Evolutionary conservation across 2,888 invertebrate species (phyloP), one percentile per base, ranked within the genome.

Genomic region (Drosophila ezoana): DNA sequence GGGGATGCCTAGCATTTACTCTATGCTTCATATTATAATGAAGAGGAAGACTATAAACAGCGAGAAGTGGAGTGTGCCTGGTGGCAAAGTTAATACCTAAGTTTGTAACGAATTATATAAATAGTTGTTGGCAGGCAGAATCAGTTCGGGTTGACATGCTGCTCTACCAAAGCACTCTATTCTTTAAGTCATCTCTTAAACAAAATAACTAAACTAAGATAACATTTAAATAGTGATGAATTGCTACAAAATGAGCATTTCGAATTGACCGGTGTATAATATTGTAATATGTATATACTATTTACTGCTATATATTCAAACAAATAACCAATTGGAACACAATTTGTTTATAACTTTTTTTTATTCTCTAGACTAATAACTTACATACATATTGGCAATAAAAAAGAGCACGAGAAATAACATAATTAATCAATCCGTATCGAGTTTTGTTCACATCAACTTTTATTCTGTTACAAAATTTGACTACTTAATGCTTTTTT

Each of bases 1-100:
- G 87, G 89, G 64, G 89, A 88, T 73, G 87, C 79, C 81, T 88
- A 90, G 89, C 87, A 88, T 79, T 85, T 89, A 77, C 76, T 80
- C 59, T 89, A 74, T 64, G 62, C 79, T 81, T 77, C 85, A 71
- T 73, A 65, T 49, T 69, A 68, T 38, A 65, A 82, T 65, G 80
- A 76, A 45, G 72, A 68, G 48, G 67, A 79, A 63, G 58, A 68
- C 53, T 67, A 78, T 52, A 68, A 78, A 61, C 80, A 67, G 72
- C 79, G 65, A 41, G 72, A 68, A 47, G 67, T 75, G 58, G 78
- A 81, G 81, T 83, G 65, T 70, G 81, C 79, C 72, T 83, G 83
- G 83, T 88, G 87, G 89, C 72, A 81, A 72, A 84, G 78, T 68
- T 69, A 74, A 82, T 81, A 75, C 56, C 57, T 48, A 77, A 62